A percentile compares a stretch with the other conserved stretches of the same genome.
phyloP scores from a whole-genome alignment of 2,797 vertebrate genomes.

The Periophthalmus magnuspinnatus region DNA sequence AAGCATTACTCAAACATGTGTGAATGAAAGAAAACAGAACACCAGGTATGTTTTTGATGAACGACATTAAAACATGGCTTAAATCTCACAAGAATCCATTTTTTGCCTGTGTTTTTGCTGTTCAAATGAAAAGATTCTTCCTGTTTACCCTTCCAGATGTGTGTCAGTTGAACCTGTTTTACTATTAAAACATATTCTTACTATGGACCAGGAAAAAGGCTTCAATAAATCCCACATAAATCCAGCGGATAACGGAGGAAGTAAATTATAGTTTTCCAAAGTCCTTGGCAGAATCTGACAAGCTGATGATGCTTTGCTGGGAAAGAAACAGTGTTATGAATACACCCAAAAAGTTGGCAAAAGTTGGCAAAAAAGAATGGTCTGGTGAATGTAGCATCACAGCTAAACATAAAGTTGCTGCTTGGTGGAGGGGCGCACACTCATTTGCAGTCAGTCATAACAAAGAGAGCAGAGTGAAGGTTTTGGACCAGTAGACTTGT shows the following conservation, averaged over 20 bases:
- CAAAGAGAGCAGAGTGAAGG: slow-evolving; percentile 49
- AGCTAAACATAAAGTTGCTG: slow-evolving; percentile 38
- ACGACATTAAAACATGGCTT: too few species aligned
- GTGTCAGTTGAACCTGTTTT: slow-evolving; percentile 36
- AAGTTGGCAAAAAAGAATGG: slow-evolving; percentile 31
- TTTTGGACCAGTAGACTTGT: slow-evolving; percentile 36
- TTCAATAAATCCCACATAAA: slow-evolving; percentile 31
- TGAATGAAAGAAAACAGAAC: too few species aligned
- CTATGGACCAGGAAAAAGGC: slow-evolving; percentile 29
- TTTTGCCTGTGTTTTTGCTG: too few species aligned
- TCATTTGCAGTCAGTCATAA: slow-evolving; percentile 65
- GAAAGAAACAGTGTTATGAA: slow-evolving; percentile 31
- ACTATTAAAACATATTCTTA: slow-evolving; percentile 39
- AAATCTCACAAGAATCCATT: too few species aligned
- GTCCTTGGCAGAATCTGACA: slow-evolving; percentile 32
- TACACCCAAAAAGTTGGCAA: slow-evolving; percentile 25
- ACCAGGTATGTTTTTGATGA: too few species aligned
- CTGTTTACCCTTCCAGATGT: slow-evolving; percentile 49
- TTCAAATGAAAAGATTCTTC: slow-evolving; percentile 27
- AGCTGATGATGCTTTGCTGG: slow-evolving; percentile 32
- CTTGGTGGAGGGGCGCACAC: slow-evolving; percentile 49
- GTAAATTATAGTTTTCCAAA: slow-evolving; percentile 44
- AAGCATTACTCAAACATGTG: too few species aligned
- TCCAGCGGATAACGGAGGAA: slow-evolving; percentile 46
- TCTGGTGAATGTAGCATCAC: slow-evolving; percentile 35